Percentiles rank a stretch among this genome's conserved stretches.
phyloP scores from a whole-genome alignment of 2,888 invertebrate genomes.

The Drosophila niveifrons region DNA sequence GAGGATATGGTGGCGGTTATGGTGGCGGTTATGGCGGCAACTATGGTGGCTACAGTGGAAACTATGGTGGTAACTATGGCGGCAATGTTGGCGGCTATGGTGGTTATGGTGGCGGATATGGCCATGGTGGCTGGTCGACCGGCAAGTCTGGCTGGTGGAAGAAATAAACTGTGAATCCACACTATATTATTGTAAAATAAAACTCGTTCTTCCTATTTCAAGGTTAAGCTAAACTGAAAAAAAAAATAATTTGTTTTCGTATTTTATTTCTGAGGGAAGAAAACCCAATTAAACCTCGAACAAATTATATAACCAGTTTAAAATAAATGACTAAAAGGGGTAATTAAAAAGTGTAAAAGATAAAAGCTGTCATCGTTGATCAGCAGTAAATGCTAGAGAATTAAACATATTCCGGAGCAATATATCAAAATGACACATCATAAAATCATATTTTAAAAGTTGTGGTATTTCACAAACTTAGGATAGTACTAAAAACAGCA shows the following conservation, averaged over 20 bases:
- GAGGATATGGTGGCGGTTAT: slow-evolving; percentile 33
- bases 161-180: slow-evolving; percentile 50
- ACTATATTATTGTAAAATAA: slow-evolving; percentile 5
- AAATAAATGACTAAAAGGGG: not conserved
- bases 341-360: not conserved
- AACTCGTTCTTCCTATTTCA: slow-evolving; percentile 18
- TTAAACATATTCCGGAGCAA: slow-evolving; percentile 2
- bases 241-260: slow-evolving; percentile 18
- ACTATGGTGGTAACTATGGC: slow-evolving; percentile 23
- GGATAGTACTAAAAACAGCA: not conserved
- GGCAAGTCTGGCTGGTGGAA: slow-evolving; percentile 73
- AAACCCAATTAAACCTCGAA: slow-evolving; percentile 10
- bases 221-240: slow-evolving; percentile 28
- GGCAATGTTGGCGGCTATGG: slow-evolving; percentile 20
- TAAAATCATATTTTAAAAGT: not conserved
- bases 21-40: slow-evolving; percentile 47
- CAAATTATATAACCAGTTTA: slow-evolving; percentile 5
- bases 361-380: not conserved
- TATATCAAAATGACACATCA: not conserved
- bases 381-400: not conserved
- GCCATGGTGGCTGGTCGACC: slow-evolving; percentile 30
- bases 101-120: slow-evolving; percentile 41
- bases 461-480: not conserved
- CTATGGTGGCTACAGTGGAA: slow-evolving; percentile 40
- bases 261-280: slow-evolving; percentile 29